phyloP scores from a whole-genome alignment of 2,113 vertebrate species.

The Struthidea cinerea region DNA sequence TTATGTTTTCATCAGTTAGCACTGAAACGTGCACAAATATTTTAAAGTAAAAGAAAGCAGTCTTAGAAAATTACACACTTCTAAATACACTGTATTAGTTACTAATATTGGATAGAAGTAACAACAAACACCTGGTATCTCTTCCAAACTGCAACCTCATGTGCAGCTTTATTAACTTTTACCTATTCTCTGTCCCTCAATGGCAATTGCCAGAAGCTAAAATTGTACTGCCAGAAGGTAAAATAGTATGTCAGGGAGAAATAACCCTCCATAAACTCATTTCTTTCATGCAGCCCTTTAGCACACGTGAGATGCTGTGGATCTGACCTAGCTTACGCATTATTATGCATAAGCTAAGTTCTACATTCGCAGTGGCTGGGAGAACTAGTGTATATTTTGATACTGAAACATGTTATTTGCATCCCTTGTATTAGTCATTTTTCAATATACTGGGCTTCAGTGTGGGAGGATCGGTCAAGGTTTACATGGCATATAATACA shows the following conservation, averaged over 20 bases:
- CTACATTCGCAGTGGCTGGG: not conserved
- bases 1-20: not conserved
- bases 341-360: not conserved
- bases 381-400: not conserved
- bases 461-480: not conserved
- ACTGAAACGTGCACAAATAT: not conserved
- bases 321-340: not conserved
- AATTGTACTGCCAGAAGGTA: not conserved
- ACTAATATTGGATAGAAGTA: not conserved
- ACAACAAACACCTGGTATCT: not conserved
- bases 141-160: not conserved
- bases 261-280: not conserved
- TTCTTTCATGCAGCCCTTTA: not conserved
- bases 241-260: not conserved
- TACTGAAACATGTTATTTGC: not conserved
- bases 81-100: not conserved
- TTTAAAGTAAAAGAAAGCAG: not conserved
- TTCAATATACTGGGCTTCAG: not conserved
- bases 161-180: not conserved
- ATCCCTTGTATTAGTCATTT: not conserved
- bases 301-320: not conserved
- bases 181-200: not conserved
- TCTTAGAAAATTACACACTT: not conserved
- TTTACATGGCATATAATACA: not conserved
- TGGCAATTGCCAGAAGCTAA: not conserved